Conservation (phyloP, 2,888 invertebrate species). For the Omphaloscelis lunosa region DNA sequence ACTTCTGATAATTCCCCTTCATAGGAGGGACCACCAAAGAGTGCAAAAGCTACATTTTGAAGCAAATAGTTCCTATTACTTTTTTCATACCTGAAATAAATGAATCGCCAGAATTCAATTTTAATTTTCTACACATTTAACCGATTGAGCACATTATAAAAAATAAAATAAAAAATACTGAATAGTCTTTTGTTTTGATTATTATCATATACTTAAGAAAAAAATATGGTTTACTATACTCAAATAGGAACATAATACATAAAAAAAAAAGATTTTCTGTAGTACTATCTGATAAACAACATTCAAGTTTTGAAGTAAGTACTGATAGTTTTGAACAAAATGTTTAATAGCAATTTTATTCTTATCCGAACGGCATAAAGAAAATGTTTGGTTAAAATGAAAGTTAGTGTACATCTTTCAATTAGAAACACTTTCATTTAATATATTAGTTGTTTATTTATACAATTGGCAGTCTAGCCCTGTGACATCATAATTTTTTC, state of each 20-base stretch:
- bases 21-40: slow-evolving; percentile 88
- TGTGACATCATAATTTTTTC: background rate
- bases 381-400: background rate
- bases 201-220: background rate
- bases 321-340: background rate
- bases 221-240: background rate
- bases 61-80: slow-evolving; percentile 87
- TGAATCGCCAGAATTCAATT: background rate
- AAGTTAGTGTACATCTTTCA: background rate
- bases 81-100: slow-evolving; percentile 85
- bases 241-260: background rate
- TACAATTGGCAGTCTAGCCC: background rate
- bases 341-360: slow-evolving; percentile 2
- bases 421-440: too few relatives aligned
- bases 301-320: slow-evolving; percentile 1
- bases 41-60: slow-evolving; percentile 90
- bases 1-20: slow-evolving; percentile 81
- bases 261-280: slow-evolving; percentile 4
- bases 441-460: background rate
- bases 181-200: background rate
- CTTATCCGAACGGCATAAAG: background rate
- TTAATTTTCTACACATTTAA: background rate
- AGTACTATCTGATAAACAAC: slow-evolving; percentile 7
- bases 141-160: background rate
- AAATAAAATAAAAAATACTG: too few relatives aligned